Base-by-base conservation (phyloP, 2,888 invertebrate species). In the Amiota minor region DNA sequence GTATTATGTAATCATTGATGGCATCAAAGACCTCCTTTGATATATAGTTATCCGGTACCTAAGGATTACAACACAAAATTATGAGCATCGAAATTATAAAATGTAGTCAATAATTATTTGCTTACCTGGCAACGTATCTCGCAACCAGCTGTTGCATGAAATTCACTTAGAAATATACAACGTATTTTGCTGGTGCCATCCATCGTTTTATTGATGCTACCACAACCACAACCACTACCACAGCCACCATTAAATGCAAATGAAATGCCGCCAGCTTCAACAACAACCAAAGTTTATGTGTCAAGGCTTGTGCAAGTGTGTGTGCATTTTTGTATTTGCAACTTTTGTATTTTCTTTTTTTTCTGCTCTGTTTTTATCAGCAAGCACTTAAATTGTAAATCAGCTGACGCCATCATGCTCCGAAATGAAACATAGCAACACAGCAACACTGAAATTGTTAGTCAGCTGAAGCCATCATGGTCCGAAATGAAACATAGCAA, bases 11-110 rank as follows among this genome's bases (percentile, higher is more conserved):
- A 35, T 96, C 96, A 88, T 96, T 97, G 73, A 98, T 94, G 74
- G 96, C 94, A 91, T 98, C 97, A 91, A 98, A 98, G 20, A 95
- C 92, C 84, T 98, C 98, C 89, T 98, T 98, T 0, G 96, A 95
- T 67, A 98, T 94, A 87, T 94, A 96, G 87, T 97, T 95, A 84
- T 95, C 94, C 9, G 98, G 98, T 73, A 96, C 95, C 95, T 96
- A 88, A 50, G 12, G 20, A 20, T n/a, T 9, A 16, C 2, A 23
- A 18, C 3, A 9, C 49, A n/a, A 2, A 16, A 14, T 65, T 11
- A 47, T 18, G 46, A 10, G 35, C 50, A 53, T 2, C 55, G 55
- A 14, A 69, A 53, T 3, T 0, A 18, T 9, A 56, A 18, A 10
- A 10, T 2, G 10, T 20, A 11, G 14, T 55, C 56, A 56, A 1